A percentile compares a stretch with the other conserved stretches of the same genome.
phyloP scores from a whole-genome alignment of 2,113 vertebrate species.

The Anhinga rufa region DNA sequence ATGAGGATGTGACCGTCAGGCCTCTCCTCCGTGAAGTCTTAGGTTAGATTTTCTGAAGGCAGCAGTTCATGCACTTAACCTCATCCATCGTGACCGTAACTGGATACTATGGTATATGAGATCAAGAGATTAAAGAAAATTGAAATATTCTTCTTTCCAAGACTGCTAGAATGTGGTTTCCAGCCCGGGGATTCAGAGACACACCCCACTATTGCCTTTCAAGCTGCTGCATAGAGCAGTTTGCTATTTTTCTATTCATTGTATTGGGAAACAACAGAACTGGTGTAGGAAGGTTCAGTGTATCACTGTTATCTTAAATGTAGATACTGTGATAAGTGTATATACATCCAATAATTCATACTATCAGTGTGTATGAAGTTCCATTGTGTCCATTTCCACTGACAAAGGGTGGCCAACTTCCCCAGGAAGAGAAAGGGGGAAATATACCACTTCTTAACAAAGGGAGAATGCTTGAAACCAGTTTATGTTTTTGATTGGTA shows the following conservation, averaged over 20 bases:
- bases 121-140: not conserved
- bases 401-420: not conserved
- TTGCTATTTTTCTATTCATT: not conserved
- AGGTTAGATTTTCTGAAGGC: not conserved
- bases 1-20: not conserved
- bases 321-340: not conserved
- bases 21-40: not conserved
- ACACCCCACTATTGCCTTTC: fast-evolving
- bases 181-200: not conserved
- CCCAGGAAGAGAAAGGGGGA: not conserved
- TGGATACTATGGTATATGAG: not conserved
- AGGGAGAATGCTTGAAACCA: not conserved
- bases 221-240: not conserved
- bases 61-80: not conserved
- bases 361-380: not conserved
- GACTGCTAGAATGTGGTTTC: not conserved
- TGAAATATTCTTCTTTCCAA: not conserved
- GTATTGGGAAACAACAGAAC: not conserved
- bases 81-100: not conserved
- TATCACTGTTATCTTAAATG: not conserved
- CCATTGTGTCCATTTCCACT: not conserved
- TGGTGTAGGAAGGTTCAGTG: not conserved
- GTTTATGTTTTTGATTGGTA: constrained; percentile 50
- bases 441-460: not conserved
- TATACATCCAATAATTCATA: not conserved